Percentiles rank a stretch among this genome's conserved stretches.
phyloP scores from a whole-genome alignment of 2,113 vertebrate species.

The Pontoporia blainvillei region DNA sequence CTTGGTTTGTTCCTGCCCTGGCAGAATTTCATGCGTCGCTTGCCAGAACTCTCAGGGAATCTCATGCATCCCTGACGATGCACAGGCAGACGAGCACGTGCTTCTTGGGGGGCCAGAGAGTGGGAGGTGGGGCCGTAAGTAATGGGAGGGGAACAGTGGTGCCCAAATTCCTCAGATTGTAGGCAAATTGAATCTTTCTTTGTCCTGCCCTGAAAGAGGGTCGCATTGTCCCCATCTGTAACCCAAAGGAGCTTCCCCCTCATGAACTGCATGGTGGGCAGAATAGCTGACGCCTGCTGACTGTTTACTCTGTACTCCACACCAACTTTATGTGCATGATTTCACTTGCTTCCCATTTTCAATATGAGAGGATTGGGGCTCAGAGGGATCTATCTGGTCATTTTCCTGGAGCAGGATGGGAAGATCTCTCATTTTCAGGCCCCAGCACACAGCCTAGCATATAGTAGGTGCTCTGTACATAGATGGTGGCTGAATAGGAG shows the following conservation, averaged over 20 bases:
- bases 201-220: neutral
- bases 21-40: neutral
- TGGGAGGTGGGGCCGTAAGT: neutral
- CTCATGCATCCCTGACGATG: neutral
- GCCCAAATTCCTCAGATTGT: neutral
- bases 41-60: neutral
- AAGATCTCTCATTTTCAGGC: neutral
- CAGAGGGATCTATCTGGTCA: too few species aligned
- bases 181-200: neutral
- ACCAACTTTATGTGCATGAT: fast-evolving
- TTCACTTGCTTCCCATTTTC: neutral
- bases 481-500: neutral
- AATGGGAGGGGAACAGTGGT: neutral
- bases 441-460: neutral
- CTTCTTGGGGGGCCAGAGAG: neutral
- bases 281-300: neutral
- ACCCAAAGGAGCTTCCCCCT: neutral
- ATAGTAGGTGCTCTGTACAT: neutral
- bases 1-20: neutral
- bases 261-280: fast-evolving
- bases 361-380: neutral
- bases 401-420: neutral
- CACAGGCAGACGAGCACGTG: neutral
- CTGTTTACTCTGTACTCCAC: neutral
- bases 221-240: neutral